Base-by-base conservation (phyloP, 2,113 vertebrate genomes). In the Amblyopsis rosae region DNA sequence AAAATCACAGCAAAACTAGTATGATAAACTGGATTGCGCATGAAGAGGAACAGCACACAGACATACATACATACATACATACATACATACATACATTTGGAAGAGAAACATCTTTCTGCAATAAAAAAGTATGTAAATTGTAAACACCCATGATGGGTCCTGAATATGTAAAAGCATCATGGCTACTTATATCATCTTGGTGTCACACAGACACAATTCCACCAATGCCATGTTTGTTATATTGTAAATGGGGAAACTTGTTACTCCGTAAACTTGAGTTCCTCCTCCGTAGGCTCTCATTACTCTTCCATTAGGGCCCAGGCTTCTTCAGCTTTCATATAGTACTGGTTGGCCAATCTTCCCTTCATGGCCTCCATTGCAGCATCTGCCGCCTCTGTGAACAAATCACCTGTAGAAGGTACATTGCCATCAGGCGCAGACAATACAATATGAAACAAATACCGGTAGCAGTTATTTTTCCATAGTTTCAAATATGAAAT, bases 311-410 rank as follows among this genome's bases (percentile, higher is more conserved):
- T 94, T 74, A 94, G 81, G 0, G 94, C 92, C 96, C 96, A 99
- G 56, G 96, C 96, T 72, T 96, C 96, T 73, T 99, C 98, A 0
- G 98, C 97, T 85, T 96, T 97, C 89, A 96, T 87, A 79, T 98
- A 99, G 88, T 97, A 99, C 77, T 95, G 91, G 84, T 95, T 98
- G 53, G 98, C 97, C 72, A 98, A 82, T 10, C 96, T 91, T 59
- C 98, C 98, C 59, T 98, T 99, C 96, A 98, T 96, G 58, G 95
- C 96, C 59, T 93, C 95, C 92, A 93, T 99, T 0, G 98, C 98
- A 0, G 94, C 93, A 72, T 98, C 96, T 0, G 96, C 98, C 1
- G 98, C 98, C 85, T 95, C 94, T 6, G 95, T 99, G 82, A 96
- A 99, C 72, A 98, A 79, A 55, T 99, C 95, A 15, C 98, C 98